phyloP scores from a whole-genome alignment of 2,113 vertebrate species.

The Vanacampus margaritifer region DNA sequence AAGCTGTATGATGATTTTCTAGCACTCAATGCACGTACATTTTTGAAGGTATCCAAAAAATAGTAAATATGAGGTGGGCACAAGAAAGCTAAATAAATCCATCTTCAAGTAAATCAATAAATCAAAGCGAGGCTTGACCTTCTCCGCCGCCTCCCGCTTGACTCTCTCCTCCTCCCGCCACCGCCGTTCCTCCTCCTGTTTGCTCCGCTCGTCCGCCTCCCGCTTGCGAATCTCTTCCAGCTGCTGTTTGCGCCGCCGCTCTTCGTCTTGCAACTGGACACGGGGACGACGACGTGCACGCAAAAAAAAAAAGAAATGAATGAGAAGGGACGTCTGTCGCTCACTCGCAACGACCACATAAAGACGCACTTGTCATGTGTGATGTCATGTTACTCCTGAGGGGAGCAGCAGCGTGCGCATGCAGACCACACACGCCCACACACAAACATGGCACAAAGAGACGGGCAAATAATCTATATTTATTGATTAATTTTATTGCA shows the following conservation, averaged over 20 bases:
- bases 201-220: slow-evolving; percentile 87
- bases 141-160: slow-evolving; percentile 86
- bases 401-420: neutral
- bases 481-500: too few species aligned
- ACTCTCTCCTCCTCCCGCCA: slow-evolving; percentile 88
- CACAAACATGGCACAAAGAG: too few species aligned
- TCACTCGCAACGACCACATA: neutral
- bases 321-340: slow-evolving; percentile 2
- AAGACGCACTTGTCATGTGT: neutral
- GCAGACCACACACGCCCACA: neutral
- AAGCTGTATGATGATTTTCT: too few species aligned
- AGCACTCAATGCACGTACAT: too few species aligned
- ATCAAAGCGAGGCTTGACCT: slow-evolving; percentile 73
- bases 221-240: slow-evolving; percentile 91
- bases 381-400: neutral
- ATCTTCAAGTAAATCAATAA: neutral
- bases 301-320: slow-evolving; percentile 13
- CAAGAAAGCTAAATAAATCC: too few species aligned
- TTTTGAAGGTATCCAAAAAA: neutral
- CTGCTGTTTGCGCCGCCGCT: slow-evolving; percentile 90
- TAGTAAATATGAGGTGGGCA: neutral
- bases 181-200: slow-evolving; percentile 87
- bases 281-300: neutral
- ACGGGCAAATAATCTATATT: too few species aligned
- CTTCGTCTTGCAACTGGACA: slow-evolving; percentile 93